Evolutionary conservation across 2,888 invertebrate genomes (phyloP).

Genomic region (Didymodactylos carnosus): DNA sequence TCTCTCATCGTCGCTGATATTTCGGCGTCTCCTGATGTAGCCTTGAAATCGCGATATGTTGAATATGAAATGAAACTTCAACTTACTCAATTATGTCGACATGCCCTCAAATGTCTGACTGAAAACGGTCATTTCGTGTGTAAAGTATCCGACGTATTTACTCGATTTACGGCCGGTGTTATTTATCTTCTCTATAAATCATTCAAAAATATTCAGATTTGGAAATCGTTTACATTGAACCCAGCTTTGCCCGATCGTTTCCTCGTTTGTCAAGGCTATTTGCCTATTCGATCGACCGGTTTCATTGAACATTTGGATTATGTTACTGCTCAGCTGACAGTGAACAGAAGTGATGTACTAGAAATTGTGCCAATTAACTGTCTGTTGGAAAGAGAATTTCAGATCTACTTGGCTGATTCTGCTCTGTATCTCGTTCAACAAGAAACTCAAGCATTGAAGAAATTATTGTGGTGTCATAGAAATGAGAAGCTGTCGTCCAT

Average conservation of each 20-base stretch:
- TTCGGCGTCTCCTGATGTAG: too few species aligned
- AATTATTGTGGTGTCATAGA: neutral
- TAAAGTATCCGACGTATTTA: neutral
- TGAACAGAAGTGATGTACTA: neutral
- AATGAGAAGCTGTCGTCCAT: neutral
- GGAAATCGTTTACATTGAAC: neutral
- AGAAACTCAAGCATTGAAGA: neutral
- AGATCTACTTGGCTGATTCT: neutral
- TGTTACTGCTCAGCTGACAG: neutral
- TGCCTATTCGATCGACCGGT: too few species aligned
- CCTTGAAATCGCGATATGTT: neutral
- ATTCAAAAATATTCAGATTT: neutral
- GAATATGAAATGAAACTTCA: neutral
- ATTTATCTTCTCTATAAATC: neutral
- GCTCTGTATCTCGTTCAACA: neutral
- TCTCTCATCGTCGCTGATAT: too few species aligned
- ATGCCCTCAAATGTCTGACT: neutral
- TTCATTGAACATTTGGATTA: neutral
- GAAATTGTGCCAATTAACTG: neutral
- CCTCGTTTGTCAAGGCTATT: neutral
- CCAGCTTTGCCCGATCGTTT: neutral
- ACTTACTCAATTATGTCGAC: neutral
- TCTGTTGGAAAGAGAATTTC: neutral
- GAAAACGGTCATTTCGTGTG: neutral
- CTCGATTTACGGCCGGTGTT: neutral